Evolutionary conservation across 2,888 invertebrate genomes (phyloP), one percentile per base, ranked within the genome.

Genomic region (Platycheirus rosarum): DNA sequence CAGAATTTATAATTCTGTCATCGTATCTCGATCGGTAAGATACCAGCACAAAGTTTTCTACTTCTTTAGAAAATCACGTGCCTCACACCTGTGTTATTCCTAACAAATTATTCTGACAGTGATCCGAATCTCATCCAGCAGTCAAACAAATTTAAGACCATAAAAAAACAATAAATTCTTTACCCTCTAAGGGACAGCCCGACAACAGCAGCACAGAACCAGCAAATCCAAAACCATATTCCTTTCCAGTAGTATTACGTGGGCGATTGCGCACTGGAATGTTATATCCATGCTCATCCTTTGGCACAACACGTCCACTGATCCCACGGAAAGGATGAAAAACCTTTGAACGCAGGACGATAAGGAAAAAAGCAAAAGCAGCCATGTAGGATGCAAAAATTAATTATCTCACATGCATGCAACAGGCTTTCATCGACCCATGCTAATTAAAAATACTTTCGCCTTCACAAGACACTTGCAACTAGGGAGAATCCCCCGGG

Each of bases 401-500:
- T 82, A 82, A 82, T 77, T 77, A 82, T 82, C 77, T 69, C 66
- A 74, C 68, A 57, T 40, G 49, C 32, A 71, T 42, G 71, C 53
- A 62, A 46, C 23, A 42, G 57, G 68, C 37, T 35, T 69, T 26
- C 60, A 32, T 63, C 35, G 60, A 29, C 29, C 42, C 42, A 16
- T 26, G 66, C 82, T 77, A 82, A 82, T 82, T 82, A 82, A 82
- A 82, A 77, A 73, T 82, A 82, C 82, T 82, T 82, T 82, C 82
- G 82, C 82, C 82, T 82, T 82, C 82, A 49, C 18, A 73, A 77
- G 68, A 82, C 82, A 82, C 82, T 82, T 82, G 82, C 82, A 49
- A 60, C 35, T 23, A 35, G 32, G n/a, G 16, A 60, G 35, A 57
- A 35, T 32, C 37, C 44, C 51, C 18, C 26, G 51, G 26, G 32